phyloP scores from a whole-genome alignment of 64 coral and sea anemone genomes.

The Porites lutea region DNA sequence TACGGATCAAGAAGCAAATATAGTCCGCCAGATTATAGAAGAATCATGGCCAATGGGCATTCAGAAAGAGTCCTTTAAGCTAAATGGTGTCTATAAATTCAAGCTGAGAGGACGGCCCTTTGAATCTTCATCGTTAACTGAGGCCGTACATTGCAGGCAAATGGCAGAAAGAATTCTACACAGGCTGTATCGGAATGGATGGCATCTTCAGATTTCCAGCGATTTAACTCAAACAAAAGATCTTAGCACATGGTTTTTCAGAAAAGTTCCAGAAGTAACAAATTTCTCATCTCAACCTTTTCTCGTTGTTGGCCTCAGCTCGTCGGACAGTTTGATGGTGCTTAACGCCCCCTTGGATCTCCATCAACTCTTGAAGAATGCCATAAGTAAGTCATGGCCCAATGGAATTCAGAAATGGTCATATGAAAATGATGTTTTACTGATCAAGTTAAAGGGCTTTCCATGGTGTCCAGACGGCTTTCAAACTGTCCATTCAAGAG shows the following conservation, averaged over 20 bases:
- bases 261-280: not conserved
- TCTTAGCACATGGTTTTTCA: slow-evolving; percentile 47
- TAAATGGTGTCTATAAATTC: slow-evolving; percentile 9
- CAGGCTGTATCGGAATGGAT: slow-evolving; percentile 35
- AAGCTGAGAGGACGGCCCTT: slow-evolving; percentile 58
- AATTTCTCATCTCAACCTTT: slow-evolving; percentile 14
- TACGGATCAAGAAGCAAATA: slow-evolving; percentile 28
- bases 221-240: slow-evolving; percentile 44
- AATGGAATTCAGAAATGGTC: slow-evolving; percentile 61
- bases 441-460: slow-evolving; percentile 63
- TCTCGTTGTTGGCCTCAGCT: slow-evolving; percentile 63
- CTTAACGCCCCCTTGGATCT: slow-evolving; percentile 57
- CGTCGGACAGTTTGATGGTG: slow-evolving; percentile 60
- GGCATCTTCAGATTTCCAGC: slow-evolving; percentile 37
- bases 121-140: not conserved
- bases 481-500: slow-evolving; percentile 66
- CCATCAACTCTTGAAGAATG: slow-evolving; percentile 35
- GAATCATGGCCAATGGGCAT: slow-evolving; percentile 65
- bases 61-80: slow-evolving; percentile 15
- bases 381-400: slow-evolving; percentile 42
- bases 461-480: slow-evolving; percentile 51
- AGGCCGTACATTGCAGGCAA: slow-evolving; percentile 20
- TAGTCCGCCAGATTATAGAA: slow-evolving; percentile 38
- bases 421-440: not conserved
- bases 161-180: slow-evolving; percentile 49